A percentile compares a stretch with the other conserved stretches of the same genome.
Conservation (phyloP, 1,140 invertebrate genomes). For the Drosophila baimaii region DNA sequence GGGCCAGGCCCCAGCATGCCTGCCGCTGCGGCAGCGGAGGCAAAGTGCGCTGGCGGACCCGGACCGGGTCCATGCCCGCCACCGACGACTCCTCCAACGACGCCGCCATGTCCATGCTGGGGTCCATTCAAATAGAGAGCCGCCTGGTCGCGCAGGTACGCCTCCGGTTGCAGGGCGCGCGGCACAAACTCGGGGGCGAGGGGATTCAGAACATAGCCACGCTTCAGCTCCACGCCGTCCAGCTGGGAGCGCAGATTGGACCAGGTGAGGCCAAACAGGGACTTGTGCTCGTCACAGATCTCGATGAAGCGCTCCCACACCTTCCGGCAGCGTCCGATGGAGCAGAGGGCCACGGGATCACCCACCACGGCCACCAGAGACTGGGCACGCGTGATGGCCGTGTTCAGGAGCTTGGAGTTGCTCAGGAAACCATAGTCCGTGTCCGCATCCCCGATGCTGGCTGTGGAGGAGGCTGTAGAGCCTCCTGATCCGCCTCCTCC, state of each 20-base stretch:
- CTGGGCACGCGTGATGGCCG: constrained; percentile 94
- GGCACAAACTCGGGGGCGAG: constrained; percentile 93
- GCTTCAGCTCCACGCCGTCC: constrained; percentile 90
- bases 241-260: constrained; percentile 88
- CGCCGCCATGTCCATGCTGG: constrained; percentile 47
- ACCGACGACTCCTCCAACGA: too few species aligned
- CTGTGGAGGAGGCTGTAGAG: constrained; percentile 54
- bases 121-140: constrained; percentile 71
- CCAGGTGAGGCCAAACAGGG: constrained; percentile 91
- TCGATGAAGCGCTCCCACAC: constrained; percentile 93
- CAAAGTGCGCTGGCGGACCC: constrained; percentile 62
- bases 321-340: constrained; percentile 92
- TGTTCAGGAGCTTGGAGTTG: constrained; percentile 93
- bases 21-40: constrained; percentile 26
- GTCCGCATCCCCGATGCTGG: constrained; percentile 85
- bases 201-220: constrained; percentile 91
- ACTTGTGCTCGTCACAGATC: constrained; percentile 90
- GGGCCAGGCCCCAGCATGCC: constrained; percentile 70
- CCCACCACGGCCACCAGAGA: constrained; percentile 95
- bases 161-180: constrained; percentile 85
- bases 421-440: constrained; percentile 94
- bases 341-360: constrained; percentile 93
- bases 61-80: constrained; percentile 52
- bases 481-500: constrained; percentile 57
- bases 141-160: constrained; percentile 82